Conservation (phyloP, 2,888 invertebrate species). For the Clanis bilineata region DNA sequence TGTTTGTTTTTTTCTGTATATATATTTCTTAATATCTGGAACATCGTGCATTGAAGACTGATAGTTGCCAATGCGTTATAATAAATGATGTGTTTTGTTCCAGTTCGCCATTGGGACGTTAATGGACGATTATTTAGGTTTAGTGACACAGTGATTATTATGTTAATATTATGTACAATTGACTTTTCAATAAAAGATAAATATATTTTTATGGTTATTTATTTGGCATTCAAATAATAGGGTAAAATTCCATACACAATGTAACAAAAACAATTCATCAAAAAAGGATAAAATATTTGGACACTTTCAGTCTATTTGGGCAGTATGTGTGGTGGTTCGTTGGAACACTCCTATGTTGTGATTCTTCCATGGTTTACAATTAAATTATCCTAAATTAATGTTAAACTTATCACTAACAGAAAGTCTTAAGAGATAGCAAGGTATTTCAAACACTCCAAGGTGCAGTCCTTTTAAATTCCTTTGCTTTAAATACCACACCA, state of each 20-base stretch:
- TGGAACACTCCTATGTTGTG: slow-evolving; percentile 36
- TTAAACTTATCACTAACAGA: slow-evolving; percentile 41
- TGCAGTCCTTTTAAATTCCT: neutral
- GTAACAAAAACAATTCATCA: slow-evolving; percentile 74
- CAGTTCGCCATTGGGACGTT: slow-evolving; percentile 99
- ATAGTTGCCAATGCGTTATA: neutral
- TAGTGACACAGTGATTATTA: slow-evolving; percentile 77
- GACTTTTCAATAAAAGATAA: slow-evolving; percentile 27
- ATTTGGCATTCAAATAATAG: slow-evolving; percentile 81
- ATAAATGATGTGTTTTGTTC: slow-evolving; percentile 59
- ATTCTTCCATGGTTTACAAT: slow-evolving; percentile 23
- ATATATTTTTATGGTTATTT: slow-evolving; percentile 46
- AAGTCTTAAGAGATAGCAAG: slow-evolving; percentile 20
- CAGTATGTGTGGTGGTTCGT: slow-evolving; percentile 55
- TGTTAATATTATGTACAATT: slow-evolving; percentile 14
- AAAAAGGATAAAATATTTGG: slow-evolving; percentile 76
- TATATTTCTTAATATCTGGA: too few relatives aligned
- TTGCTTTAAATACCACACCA: neutral
- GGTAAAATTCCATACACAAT: slow-evolving; percentile 71
- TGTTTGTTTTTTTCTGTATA: too few relatives aligned
- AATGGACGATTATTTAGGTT: slow-evolving; percentile 99
- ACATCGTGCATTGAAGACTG: too few relatives aligned
- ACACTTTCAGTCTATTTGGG: slow-evolving; percentile 78
- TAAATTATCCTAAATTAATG: slow-evolving; percentile 41
- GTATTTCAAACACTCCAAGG: neutral